Percentiles rank a stretch among this genome's conserved stretches.
These are phyloP conservation scores for Tautogolabrus adspersus DNA, from an alignment of 2,113 vertebrate species.

Conservation along the genomic window DNA sequence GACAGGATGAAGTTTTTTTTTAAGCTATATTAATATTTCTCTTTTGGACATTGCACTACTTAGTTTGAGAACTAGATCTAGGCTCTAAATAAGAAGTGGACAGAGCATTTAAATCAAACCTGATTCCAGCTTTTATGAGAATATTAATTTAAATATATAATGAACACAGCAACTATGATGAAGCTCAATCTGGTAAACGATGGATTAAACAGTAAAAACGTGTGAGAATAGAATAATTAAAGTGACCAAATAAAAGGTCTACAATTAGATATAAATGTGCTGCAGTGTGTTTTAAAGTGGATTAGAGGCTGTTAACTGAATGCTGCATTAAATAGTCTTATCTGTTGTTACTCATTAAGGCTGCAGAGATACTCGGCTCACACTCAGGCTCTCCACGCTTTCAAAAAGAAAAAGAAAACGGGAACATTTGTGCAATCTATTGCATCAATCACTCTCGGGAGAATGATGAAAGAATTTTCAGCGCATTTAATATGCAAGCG, in stretches of 20 bases:
- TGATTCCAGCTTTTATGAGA: too few relatives aligned
- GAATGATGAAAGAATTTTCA: conserved; percentile 24
- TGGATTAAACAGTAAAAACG: neutral
- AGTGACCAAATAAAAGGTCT: neutral
- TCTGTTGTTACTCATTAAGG: conserved; percentile 22
- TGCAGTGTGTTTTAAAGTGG: conserved; percentile 13
- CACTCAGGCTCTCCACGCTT: neutral
- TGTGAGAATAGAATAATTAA: neutral
- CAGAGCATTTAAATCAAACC: too few relatives aligned
- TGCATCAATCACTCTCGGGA: conserved; percentile 28
- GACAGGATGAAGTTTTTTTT: too few relatives aligned
- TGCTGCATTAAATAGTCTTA: conserved; percentile 21
- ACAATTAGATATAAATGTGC: conserved; percentile 1
- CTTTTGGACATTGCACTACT: too few relatives aligned
- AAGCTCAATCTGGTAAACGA: neutral
- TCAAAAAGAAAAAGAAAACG: conserved; percentile 5
- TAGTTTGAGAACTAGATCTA: too few relatives aligned
- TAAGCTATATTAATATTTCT: too few relatives aligned
- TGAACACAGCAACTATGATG: neutral
- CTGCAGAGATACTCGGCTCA: conserved; percentile 12
- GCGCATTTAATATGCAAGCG: conserved; percentile 3
- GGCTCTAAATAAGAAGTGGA: too few relatives aligned
- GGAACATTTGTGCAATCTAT: conserved; percentile 27
- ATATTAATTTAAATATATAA: too few relatives aligned
- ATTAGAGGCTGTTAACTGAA: conserved; percentile 28